A percentile compares a stretch with the other conserved stretches of the same genome.
These are phyloP conservation scores for Chlamydotis undulata DNA, from an alignment of 2,113 vertebrate species.

Conservation along the genomic window DNA sequence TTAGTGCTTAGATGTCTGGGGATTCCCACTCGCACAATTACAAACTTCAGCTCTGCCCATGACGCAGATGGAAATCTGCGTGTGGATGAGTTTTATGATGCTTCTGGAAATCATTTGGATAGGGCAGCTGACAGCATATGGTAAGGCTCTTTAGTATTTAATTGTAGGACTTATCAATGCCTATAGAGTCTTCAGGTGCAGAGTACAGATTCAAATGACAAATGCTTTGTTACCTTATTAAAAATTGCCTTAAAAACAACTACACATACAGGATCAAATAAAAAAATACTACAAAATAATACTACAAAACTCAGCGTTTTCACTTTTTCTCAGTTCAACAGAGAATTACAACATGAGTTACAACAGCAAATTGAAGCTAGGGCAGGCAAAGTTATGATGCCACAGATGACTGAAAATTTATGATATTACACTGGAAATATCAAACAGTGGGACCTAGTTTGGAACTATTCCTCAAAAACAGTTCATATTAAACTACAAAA, in stretches of 20 bases:
- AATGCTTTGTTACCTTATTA: not conserved
- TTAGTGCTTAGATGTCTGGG: constrained; percentile 76
- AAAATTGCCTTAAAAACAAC: not conserved
- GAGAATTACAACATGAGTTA: not conserved
- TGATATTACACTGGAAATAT: not conserved
- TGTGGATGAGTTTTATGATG: constrained; percentile 76
- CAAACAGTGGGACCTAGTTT: not conserved
- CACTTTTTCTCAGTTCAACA: not conserved
- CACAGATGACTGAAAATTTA: not conserved
- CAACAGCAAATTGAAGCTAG: not conserved
- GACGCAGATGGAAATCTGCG: constrained; percentile 77
- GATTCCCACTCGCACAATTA: constrained; percentile 77
- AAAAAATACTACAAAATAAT: not conserved
- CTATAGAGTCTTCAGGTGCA: not conserved
- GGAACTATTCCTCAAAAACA: not conserved
- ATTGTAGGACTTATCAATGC: not conserved
- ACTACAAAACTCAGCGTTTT: not conserved
- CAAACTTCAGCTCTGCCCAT: constrained; percentile 82
- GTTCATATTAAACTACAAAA: not conserved
- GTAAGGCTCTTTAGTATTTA: constrained; percentile 33
- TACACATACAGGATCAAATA: not conserved
- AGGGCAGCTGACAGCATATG: constrained; percentile 74
- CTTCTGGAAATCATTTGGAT: constrained; percentile 63
- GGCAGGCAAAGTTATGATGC: not conserved
- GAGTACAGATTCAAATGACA: not conserved